phyloP scores from a whole-genome alignment of 1,140 invertebrate species.

The Monomorium pharaonis region DNA sequence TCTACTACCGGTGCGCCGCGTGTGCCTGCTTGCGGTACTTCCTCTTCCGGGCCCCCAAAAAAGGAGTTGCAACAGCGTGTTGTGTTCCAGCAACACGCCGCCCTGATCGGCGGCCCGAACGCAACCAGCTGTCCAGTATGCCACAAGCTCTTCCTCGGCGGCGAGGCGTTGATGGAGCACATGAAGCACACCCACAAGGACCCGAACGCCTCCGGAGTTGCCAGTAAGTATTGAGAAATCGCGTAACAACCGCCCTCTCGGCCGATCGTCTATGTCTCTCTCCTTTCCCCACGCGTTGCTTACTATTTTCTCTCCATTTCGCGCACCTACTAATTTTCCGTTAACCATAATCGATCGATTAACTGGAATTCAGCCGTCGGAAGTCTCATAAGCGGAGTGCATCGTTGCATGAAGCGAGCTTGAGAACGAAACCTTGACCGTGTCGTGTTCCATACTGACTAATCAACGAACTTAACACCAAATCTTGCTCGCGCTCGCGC shows the following conservation, averaged over 20 bases:
- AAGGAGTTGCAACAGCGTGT: constrained; percentile 94
- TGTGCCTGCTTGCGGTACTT: constrained; percentile 76
- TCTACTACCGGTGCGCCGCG: constrained; percentile 77
- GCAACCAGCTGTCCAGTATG: constrained; percentile 95
- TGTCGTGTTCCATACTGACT: neutral
- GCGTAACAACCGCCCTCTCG: constrained; percentile 64
- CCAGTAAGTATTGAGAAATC: constrained; percentile 90
- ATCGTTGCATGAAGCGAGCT: constrained; percentile 42
- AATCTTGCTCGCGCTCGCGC: constrained; percentile 33
- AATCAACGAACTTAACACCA: constrained; percentile 37
- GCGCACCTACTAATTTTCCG: constrained; percentile 43
- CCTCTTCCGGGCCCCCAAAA: constrained; percentile 79
- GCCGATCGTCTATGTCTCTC: constrained; percentile 59
- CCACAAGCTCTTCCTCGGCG: constrained; percentile 96
- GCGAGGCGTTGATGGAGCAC: constrained; percentile 96
- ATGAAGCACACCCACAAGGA: constrained; percentile 98
- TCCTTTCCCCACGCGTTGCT: constrained; percentile 1
- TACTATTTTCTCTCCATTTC: neutral
- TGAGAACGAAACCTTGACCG: constrained; percentile 51
- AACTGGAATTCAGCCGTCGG: constrained; percentile 6
- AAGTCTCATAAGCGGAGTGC: constrained; percentile 26
- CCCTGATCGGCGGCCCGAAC: constrained; percentile 95
- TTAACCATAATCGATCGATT: constrained; percentile 47
- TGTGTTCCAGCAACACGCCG: constrained; percentile 97
- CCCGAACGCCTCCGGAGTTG: constrained; percentile 93